A percentile compares a stretch with the other conserved stretches of the same genome.
Evolutionary conservation across 2,113 vertebrate genomes (phyloP).

Genomic region (Aspidoscelis tigris): DNA sequence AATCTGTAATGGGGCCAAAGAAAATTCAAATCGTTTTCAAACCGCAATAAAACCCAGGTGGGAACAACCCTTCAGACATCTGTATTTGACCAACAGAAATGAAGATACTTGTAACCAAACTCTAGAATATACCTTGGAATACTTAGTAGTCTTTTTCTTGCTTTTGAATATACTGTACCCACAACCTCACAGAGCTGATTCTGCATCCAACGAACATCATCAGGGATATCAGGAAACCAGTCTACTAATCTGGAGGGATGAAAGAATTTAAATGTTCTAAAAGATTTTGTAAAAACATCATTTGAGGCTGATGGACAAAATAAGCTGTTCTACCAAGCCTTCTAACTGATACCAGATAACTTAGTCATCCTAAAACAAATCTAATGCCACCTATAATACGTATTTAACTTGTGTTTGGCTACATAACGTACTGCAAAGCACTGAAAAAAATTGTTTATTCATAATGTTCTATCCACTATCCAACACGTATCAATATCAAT

Average conservation of each 20-base stretch:
- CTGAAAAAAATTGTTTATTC: not conserved
- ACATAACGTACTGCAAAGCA: not conserved
- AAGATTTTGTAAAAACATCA: not conserved
- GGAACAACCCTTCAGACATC: not conserved
- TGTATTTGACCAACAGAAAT: not conserved
- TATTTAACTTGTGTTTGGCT: not conserved
- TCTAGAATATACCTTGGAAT: slow-evolving; percentile 51
- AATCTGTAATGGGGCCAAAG: no score
- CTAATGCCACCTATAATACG: not conserved
- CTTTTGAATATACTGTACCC: slow-evolving; percentile 76
- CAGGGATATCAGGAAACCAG: slow-evolving; percentile 88
- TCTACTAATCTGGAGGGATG: slow-evolving; percentile 79
- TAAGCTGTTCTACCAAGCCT: not conserved
- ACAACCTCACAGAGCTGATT: slow-evolving; percentile 74
- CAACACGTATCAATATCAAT: not conserved
- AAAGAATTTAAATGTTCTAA: not conserved
- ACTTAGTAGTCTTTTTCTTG: slow-evolving; percentile 71
- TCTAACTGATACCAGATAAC: not conserved
- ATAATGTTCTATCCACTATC: not conserved
- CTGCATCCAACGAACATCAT: slow-evolving; percentile 83
- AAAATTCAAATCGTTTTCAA: no score
- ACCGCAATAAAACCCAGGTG: no score
- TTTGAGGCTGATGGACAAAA: not conserved
- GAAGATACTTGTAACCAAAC: not conserved
- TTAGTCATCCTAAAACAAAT: not conserved